A percentile compares a stretch with the other conserved stretches of the same genome.
Evolutionary conservation across 2,888 invertebrate genomes (phyloP).

Genomic region (Hypena proboscidalis): DNA sequence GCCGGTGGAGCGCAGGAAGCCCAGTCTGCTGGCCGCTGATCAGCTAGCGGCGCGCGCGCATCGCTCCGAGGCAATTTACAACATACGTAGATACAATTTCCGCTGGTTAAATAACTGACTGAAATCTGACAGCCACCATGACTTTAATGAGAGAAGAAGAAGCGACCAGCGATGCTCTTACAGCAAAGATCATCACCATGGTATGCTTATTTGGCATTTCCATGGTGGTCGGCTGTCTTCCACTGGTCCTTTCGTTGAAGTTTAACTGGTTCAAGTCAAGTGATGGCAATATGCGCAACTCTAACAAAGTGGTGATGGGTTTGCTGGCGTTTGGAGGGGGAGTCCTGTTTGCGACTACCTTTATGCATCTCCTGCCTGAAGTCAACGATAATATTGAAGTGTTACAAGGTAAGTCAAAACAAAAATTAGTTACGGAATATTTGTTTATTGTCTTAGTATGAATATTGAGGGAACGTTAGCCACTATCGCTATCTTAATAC

Average conservation of each 20-base stretch:
- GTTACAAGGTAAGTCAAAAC: conserved; percentile 78
- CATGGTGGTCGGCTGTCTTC: conserved; percentile 90
- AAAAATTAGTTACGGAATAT: conserved; percentile 6
- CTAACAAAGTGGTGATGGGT: conserved; percentile 84
- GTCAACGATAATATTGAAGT: conserved; percentile 88
- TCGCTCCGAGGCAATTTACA: conserved; percentile 19
- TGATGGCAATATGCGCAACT: conserved; percentile 74
- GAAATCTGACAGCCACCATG: conserved; percentile 28
- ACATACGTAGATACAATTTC: conserved; percentile 25
- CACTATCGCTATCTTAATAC: too few species aligned
- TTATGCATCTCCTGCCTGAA: conserved; percentile 93
- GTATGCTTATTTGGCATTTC: conserved; percentile 91
- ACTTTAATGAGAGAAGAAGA: conserved; percentile 46
- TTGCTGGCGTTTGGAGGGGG: conserved; percentile 93
- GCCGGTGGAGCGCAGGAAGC: conserved; percentile 61
- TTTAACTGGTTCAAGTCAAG: conserved; percentile 86
- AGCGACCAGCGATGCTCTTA: conserved; percentile 74
- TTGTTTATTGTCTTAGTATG: conserved; percentile 9
- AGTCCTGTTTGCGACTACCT: conserved; percentile 92
- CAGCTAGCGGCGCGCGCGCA: conserved; percentile 51
- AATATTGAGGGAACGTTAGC: too few species aligned
- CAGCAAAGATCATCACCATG: conserved; percentile 93
- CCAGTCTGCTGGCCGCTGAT: conserved; percentile 61
- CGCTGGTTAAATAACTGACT: conserved; percentile 31
- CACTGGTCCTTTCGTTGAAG: conserved; percentile 88